Evolutionary conservation across 2,888 invertebrate species (phyloP), one percentile per base, ranked within the genome.

Genomic region (Perizoma flavofasciatum): DNA sequence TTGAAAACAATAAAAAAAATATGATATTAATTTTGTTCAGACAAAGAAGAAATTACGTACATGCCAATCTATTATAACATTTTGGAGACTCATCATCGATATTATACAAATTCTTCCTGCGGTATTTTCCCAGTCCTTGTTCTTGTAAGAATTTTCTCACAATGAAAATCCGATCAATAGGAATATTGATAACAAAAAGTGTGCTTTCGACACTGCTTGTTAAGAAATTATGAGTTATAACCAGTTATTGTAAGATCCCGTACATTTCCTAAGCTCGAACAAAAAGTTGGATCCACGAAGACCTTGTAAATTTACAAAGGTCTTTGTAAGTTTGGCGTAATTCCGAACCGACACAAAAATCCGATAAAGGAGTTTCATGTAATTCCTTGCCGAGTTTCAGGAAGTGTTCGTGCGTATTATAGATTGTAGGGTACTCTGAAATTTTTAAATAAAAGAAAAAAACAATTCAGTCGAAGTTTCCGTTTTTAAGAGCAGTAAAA

Each of bases 181-280:
- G 4, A 45, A 6, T 49, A 37, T 49, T 8, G 49, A 40, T 41
- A 50, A n/a, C 61, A 65, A 63, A 61, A 61, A 62, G 35, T 39
- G 63, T 72, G 73, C 10, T 53, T 54, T 50, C 63, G 69, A 71
- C 72, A 65, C 48, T 37, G 11, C 61, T 58, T 72, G 63, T 67
- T 66, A 48, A 51, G 52, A 59, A 69, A 22, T 65, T 61, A 57
- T 62, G 67, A 69, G 43, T 69, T 69, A 71, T 66, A 45, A 40
- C 49, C 49, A 50, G 32, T 46, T 44, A 33, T n/a, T 46, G 33
- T 46, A 46, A 34, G 9, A 37, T 10, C 37, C 34, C 6, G 10
- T 11, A 32, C 32, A 22, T 35, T 47, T 22, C 35, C 34, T 6
- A 35, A 35, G 6, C 9, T 46, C 34, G 33, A 46, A 10, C 33